Conservation (phyloP, 2,888 invertebrate genomes). For the Megaustenia siamemsis region DNA sequence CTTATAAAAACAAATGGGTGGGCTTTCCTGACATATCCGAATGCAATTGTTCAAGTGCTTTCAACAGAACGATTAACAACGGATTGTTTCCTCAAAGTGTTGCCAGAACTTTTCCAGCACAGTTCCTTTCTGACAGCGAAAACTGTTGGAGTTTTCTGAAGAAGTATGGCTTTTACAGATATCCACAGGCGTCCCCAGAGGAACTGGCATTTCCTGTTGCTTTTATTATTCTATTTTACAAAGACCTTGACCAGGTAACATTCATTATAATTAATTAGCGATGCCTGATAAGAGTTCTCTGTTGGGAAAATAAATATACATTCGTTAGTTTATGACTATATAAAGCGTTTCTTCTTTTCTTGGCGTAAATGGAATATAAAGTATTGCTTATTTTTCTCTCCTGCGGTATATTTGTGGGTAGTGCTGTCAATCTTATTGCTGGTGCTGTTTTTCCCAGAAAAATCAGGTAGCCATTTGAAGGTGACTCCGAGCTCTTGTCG, state of each 20-base stretch:
- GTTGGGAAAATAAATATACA: no score
- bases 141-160: neutral
- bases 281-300: no score
- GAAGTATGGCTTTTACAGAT: conserved; percentile 17
- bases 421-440: no score
- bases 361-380: no score
- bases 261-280: no score
- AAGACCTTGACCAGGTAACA: conserved; percentile 50
- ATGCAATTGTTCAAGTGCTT: neutral
- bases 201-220: conserved; percentile 41
- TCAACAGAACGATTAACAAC: neutral
- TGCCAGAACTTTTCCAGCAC: neutral
- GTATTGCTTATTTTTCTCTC: no score
- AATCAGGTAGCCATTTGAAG: no score
- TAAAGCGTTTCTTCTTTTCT: no score
- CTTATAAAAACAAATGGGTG: conserved; percentile 36
- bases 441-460: no score
- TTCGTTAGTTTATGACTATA: no score
- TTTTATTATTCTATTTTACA: conserved; percentile 37
- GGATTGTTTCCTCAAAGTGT: conserved; percentile 5
- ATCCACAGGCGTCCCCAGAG: conserved; percentile 22
- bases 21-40: conserved; percentile 25
- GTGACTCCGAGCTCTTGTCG: no score
- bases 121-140: conserved; percentile 18
- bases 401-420: no score